phyloP scores from a whole-genome alignment of 2,797 vertebrate genomes.

The Arctocebus calabarensis region DNA sequence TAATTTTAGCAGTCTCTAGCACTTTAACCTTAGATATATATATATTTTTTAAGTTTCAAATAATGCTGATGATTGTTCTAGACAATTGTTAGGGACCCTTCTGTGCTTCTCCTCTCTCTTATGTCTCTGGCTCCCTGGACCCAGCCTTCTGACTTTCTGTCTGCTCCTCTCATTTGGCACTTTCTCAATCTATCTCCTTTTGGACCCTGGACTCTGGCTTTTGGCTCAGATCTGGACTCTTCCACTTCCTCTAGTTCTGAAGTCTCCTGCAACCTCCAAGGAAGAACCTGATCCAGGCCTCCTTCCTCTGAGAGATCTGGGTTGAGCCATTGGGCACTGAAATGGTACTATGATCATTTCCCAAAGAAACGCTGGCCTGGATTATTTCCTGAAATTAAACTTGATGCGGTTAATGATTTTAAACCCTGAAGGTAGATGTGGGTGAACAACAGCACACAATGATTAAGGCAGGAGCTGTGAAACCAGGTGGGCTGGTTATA shows the following conservation, averaged over 20 bases:
- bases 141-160: background rate
- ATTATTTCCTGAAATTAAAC: background rate
- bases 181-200: background rate
- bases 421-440: background rate
- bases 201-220: background rate
- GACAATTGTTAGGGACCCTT: background rate
- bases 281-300: background rate
- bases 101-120: background rate
- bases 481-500: background rate
- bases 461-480: background rate
- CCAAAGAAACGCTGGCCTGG: background rate
- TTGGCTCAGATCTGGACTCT: background rate
- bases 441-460: background rate
- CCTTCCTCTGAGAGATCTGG: background rate
- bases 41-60: background rate
- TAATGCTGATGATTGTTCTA: background rate
- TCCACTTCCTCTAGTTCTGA: background rate
- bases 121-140: background rate
- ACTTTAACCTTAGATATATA: background rate
- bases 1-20: background rate
- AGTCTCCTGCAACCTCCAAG: background rate
- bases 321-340: background rate
- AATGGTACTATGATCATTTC: background rate
- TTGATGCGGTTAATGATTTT: background rate
- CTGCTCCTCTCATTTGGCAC: background rate